Evolutionary conservation across 2,113 vertebrate species (phyloP), one percentile per base, ranked within the genome.

Genomic region (Poecile atricapillus): DNA sequence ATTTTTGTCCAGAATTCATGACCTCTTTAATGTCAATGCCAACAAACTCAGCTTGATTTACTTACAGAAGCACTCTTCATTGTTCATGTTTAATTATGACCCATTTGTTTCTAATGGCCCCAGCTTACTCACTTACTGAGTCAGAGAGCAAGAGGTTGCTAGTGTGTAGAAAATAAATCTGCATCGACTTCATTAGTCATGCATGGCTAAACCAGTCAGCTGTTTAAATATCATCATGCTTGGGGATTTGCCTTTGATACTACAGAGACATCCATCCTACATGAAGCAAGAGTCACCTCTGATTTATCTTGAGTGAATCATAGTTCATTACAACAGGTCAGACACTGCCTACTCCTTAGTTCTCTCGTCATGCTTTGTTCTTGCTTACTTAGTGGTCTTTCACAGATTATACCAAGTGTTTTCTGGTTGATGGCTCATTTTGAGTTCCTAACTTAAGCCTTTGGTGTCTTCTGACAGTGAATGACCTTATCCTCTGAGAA

Each of bases 111-210:
- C 77, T 97, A 69, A 90, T 94, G 44, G 94, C 87, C 76, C 83
- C 76, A 58, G 81, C 76, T 97, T 90, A 97, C 70, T 96, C 93
- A 91, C 63, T 96, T 83, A 97, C 60, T 97, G 91, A 96, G 90
- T 85, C 82, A 73, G 81, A 95, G 81, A 89, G 89, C 60, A 95
- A 96, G 85, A 96, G 89, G 63, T 95, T 96, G 49, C 62, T 97
- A 90, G 90, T 91, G 91, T 91, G 79, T 63, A 89, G 75, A 94
- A 97, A 91, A 94, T 95, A 97, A 97, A 97, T 97, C 95, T 97
- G 53, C 88, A 69, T 55, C 74, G 96, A 82, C 94, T 95, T 97
- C 80, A 82, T 97, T 97, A 97, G 93, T 96, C 63, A 94, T 89
- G 93, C 79, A 37, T 79, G 95, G 89, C 81, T 94, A 89, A 92